Evolutionary conservation across 2,888 invertebrate genomes (phyloP), one percentile per base, ranked within the genome.

Genomic region (Drosophila peninsularis): DNA sequence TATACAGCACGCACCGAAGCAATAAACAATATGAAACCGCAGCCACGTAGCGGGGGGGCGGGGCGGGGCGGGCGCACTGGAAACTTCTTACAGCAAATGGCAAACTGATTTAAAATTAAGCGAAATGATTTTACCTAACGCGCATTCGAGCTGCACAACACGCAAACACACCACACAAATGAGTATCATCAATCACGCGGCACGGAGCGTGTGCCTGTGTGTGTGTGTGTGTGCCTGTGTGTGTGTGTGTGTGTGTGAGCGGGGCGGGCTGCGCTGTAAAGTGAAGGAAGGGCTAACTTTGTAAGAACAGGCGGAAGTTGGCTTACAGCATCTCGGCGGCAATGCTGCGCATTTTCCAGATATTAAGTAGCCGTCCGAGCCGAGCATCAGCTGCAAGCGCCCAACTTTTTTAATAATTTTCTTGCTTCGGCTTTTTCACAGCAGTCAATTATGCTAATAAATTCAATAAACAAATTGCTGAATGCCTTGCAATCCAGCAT

Each of bases 21-120:
- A 75, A 88, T 88, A 85, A 84, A 82, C 83, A 74, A 85, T 82
- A 82, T 78, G 65, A 73, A 75, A 75, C 78, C 80, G 54, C 86
- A 82, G 53, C 37, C 65, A 44, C 47, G 61, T 61, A n/a, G 30
- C 49, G 24, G 47, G 49, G 42, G 47, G 30, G 63, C 39, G 17
- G 44, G 24, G 47, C 45, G 42, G 47, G 30, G 63, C 39, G 17
- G 44, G 24, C 5, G 24, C 24, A 13, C 7, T 14, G 27, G 14
- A 49, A 78, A 69, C 65, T 79, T 76, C 52, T 34, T 41, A 39
- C 53, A 67, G 67, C 70, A 85, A 84, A 85, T 83, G 83, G 83
- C 65, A 86, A 85, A 85, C 85, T 85, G 85, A 85, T 88, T 85
- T 85, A 83, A 85, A 85, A 88, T 85, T 85, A 88, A 88, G 81